Evolutionary conservation across 1,140 invertebrate genomes (phyloP).

Genomic region (Halesus radiatus): DNA sequence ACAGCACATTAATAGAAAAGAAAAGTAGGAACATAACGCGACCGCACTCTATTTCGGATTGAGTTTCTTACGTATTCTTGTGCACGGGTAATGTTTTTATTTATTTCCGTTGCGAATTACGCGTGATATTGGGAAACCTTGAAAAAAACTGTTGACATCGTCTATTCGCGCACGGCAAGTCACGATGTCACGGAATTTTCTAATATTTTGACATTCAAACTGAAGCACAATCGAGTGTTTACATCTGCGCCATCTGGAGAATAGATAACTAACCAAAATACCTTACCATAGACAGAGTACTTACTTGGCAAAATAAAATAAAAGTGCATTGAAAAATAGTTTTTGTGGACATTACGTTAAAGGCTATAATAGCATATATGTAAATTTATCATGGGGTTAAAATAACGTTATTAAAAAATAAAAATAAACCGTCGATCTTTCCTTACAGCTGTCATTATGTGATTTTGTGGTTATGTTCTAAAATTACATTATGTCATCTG

Average conservation of each 20-base stretch:
- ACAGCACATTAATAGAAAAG: conserved; percentile 19
- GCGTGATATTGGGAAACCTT: conserved; percentile 35
- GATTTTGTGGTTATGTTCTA: not conserved
- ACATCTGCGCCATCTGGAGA: not conserved
- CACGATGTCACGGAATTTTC: conserved; percentile 7
- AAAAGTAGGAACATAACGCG: conserved; percentile 5
- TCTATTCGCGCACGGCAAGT: not conserved
- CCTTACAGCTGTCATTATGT: not conserved
- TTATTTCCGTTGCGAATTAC: conserved; percentile 17
- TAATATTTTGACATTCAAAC: conserved; percentile 37
- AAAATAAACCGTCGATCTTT: not conserved
- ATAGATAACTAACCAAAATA: too few relatives aligned
- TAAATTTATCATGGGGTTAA: too few relatives aligned
- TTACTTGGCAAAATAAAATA: too few relatives aligned
- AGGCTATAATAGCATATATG: too few relatives aligned
- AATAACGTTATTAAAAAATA: not conserved
- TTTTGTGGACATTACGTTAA: too few relatives aligned
- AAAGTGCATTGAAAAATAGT: too few relatives aligned
- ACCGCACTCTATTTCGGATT: not conserved
- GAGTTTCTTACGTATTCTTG: not conserved
- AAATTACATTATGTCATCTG: too few relatives aligned
- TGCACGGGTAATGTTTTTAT: not conserved
- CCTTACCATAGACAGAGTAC: too few relatives aligned
- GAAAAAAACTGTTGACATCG: conserved; percentile 29
- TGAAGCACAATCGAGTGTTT: not conserved